Evolutionary conservation across 2,888 invertebrate species (phyloP), one percentile per base, ranked within the genome.

Genomic region (Agrochola lota): DNA sequence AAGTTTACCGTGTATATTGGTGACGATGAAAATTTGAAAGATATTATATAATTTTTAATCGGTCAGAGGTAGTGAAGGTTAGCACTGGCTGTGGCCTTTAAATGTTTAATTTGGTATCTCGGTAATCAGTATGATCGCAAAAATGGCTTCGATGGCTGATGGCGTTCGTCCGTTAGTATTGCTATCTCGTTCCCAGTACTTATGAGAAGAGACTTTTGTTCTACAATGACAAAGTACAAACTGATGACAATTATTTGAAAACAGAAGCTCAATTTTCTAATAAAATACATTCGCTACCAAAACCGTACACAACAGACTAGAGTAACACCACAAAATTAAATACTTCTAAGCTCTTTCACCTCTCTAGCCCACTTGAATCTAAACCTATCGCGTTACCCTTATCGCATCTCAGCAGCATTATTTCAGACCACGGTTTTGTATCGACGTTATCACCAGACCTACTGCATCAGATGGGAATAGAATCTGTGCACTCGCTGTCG

Each of bases 391-490:
- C 59, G 15, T 30, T n/a, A 35, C 17, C 15, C 15, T 71, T 76
- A 76, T 81, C 76, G 11, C 30, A 76, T 76, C 66, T 71, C 30
- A 0, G 3, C 49, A 62, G 49, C 66, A 68, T 60, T 81, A 67
- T 57, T 68, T 79, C 30, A 63, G 35, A 63, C 67, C n/a, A 30
- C 55, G 12, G 57, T 76, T 71, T 57, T 64, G 57, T 52, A 81
- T 62, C 40, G 57, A 43, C 49, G 12, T 26, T 71, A 81, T 76
- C 76, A 57, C 26, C 2, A 35, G 23, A 71, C 52, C 35, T 2
- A 74, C 49, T 77, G 78, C 67, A 74, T 74, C 59, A 83, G 55
- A 59, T 49, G 78, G 55, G 83, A 83, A 83, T 83, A 74, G 73
- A 74, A 71, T 74, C 63, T 71, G 55, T 43, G 59, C 40, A 49